These are phyloP conservation scores for Rachycentron canadum DNA, from an alignment of 2,797 vertebrate species.

Conservation along the genomic window DNA sequence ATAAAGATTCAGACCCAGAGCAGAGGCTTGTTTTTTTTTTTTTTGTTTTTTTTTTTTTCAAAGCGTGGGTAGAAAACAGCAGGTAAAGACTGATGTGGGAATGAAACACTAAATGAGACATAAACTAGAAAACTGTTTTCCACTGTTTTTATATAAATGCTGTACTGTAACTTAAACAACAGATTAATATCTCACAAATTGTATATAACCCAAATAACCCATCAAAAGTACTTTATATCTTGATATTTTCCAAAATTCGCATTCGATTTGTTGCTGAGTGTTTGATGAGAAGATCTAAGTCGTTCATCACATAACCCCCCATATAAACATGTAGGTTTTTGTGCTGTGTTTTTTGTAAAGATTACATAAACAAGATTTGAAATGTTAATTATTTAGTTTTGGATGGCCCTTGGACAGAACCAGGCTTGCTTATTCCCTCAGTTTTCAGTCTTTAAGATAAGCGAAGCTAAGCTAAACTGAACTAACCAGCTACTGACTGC, in stretches of 20 bases:
- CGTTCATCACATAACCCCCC: neutral
- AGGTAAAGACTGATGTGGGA: slow-evolving; percentile 66
- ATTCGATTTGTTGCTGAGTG: neutral
- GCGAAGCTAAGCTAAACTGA: too few relatives aligned
- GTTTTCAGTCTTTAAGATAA: neutral
- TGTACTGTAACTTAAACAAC: slow-evolving; percentile 9
- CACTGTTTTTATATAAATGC: slow-evolving; percentile 10
- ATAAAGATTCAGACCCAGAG: slow-evolving; percentile 80
- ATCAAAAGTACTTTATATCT: neutral
- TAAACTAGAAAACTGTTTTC: slow-evolving; percentile 50
- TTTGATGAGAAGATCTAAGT: neutral
- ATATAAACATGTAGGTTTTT: neutral
- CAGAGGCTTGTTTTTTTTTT: slow-evolving; percentile 63
- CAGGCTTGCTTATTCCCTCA: neutral
- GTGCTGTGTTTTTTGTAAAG: too few relatives aligned
- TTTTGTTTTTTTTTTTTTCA: slow-evolving; percentile 47
- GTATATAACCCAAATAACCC: too few relatives aligned
- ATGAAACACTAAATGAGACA: slow-evolving; percentile 48
- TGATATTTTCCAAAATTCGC: neutral
- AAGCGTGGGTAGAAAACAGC: slow-evolving; percentile 69
- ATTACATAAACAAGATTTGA: neutral
- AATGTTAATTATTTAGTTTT: neutral
- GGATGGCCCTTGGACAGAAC: too few relatives aligned
- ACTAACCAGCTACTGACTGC: neutral
- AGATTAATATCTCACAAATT: neutral